Conservation (phyloP, 1,140 invertebrate genomes). For the Euura lappo region DNA sequence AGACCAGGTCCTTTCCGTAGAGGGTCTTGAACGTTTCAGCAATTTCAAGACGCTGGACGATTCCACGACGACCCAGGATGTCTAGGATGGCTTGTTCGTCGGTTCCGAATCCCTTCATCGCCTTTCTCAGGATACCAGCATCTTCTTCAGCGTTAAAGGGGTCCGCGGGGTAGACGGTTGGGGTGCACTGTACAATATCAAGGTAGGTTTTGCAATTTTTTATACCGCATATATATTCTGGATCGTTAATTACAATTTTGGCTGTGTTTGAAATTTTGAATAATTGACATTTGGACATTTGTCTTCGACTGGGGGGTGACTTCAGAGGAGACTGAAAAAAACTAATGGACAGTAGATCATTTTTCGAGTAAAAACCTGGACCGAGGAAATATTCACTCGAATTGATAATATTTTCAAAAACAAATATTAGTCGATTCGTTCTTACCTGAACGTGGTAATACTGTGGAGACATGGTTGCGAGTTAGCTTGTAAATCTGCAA, state of each 20-base stretch:
- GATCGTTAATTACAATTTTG: neutral
- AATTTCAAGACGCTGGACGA: constrained; percentile 89
- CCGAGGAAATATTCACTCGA: too few species aligned
- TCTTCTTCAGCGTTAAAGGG: constrained; percentile 87
- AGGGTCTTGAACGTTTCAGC: constrained; percentile 90
- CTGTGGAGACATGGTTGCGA: constrained; percentile 24
- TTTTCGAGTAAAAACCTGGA: too few species aligned
- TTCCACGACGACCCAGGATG: constrained; percentile 83
- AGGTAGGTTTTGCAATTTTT: constrained; percentile 18
- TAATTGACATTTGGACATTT: neutral
- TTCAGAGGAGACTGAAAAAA: too few species aligned
- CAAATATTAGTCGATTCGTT: constrained; percentile 8
- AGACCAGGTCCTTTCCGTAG: constrained; percentile 92
- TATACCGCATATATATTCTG: neutral
- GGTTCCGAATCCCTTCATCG: constrained; percentile 94
- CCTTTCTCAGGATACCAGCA: constrained; percentile 84
- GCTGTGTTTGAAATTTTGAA: constrained; percentile 7
- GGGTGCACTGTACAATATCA: constrained; percentile 71
- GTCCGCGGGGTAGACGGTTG: constrained; percentile 82
- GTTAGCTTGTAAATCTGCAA: neutral
- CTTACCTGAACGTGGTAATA: constrained; percentile 49
- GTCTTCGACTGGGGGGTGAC: too few species aligned
- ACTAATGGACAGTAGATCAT: too few species aligned
- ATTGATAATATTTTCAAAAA: neutral
- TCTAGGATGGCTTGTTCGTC: constrained; percentile 93